phyloP scores from a whole-genome alignment of 2,888 invertebrate species.

The Ichneumon xanthorius region DNA sequence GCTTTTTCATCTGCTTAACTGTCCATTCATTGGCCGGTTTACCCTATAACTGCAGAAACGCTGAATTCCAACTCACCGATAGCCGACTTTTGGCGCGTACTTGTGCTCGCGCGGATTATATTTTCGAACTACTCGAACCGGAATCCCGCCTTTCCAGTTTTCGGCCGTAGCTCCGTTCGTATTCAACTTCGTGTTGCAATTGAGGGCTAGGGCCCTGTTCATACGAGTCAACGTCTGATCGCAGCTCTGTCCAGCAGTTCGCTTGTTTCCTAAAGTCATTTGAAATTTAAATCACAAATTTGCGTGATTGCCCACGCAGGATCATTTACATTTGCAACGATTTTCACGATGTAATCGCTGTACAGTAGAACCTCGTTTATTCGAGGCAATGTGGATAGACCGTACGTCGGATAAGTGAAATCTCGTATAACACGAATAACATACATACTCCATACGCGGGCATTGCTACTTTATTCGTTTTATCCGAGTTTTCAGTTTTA shows the following conservation, averaged over 20 bases:
- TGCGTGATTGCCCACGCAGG: not conserved
- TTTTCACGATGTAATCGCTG: too few relatives aligned
- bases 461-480: too few relatives aligned
- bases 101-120: constrained; percentile 91
- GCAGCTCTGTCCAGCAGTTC: constrained; percentile 91
- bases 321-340: too few relatives aligned
- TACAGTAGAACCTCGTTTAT: too few relatives aligned
- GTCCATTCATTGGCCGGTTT: too few relatives aligned
- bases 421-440: too few relatives aligned
- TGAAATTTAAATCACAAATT: constrained; percentile 13
- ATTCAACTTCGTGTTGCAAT: constrained; percentile 90
- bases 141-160: constrained; percentile 91
- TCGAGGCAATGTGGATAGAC: too few relatives aligned
- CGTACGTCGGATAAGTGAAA: too few relatives aligned
- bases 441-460: too few relatives aligned
- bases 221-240: constrained; percentile 92
- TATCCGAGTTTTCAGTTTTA: too few relatives aligned
- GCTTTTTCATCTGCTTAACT: too few relatives aligned
- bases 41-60: too few relatives aligned
- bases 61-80: constrained; percentile 55
- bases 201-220: constrained; percentile 92
- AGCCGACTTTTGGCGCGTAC: constrained; percentile 91
- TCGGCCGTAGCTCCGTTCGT: constrained; percentile 89
- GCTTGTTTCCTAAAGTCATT: constrained; percentile 87
- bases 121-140: constrained; percentile 92